Conservation (phyloP, 2,888 invertebrate species). For the Seira ritae region DNA sequence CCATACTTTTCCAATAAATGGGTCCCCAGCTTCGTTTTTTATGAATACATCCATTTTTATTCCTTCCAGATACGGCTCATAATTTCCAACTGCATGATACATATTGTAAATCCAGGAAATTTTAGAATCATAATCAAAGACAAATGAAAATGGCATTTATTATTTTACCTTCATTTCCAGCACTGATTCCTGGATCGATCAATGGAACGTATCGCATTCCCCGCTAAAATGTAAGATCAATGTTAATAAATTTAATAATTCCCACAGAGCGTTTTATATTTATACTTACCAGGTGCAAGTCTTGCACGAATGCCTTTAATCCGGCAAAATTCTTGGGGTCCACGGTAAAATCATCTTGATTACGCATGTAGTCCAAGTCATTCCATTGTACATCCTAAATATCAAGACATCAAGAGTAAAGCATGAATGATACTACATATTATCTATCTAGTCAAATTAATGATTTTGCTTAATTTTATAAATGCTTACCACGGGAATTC, state of each 20-base stretch:
- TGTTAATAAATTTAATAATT: slow-evolving; percentile 4
- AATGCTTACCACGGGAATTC: slow-evolving; percentile 84
- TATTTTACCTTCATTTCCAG: slow-evolving; percentile 79
- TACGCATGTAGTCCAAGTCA: slow-evolving; percentile 90
- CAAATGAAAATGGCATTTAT: slow-evolving; percentile 1
- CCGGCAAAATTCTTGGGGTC: slow-evolving; percentile 81
- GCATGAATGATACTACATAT: background rate
- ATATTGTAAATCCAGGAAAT: background rate
- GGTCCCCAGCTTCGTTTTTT: slow-evolving; percentile 80
- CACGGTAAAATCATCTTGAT: slow-evolving; percentile 87
- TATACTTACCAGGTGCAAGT: slow-evolving; percentile 79
- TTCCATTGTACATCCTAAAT: slow-evolving; percentile 82
- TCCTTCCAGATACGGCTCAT: slow-evolving; percentile 87
- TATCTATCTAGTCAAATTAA: background rate
- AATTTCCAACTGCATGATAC: slow-evolving; percentile 80
- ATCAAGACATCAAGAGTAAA: slow-evolving; percentile 54
- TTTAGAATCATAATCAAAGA: background rate
- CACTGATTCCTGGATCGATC: slow-evolving; percentile 87
- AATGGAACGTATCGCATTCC: slow-evolving; percentile 88
- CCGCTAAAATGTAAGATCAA: slow-evolving; percentile 73
- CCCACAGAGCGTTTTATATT: background rate
- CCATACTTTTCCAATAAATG: slow-evolving; percentile 88
- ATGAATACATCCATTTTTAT: slow-evolving; percentile 84
- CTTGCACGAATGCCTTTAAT: slow-evolving; percentile 83
- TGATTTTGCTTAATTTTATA: slow-evolving; percentile 2